A percentile compares a stretch with the other conserved stretches of the same genome.
Conservation (phyloP, 2,888 invertebrate species). For the Lottia scabra region DNA sequence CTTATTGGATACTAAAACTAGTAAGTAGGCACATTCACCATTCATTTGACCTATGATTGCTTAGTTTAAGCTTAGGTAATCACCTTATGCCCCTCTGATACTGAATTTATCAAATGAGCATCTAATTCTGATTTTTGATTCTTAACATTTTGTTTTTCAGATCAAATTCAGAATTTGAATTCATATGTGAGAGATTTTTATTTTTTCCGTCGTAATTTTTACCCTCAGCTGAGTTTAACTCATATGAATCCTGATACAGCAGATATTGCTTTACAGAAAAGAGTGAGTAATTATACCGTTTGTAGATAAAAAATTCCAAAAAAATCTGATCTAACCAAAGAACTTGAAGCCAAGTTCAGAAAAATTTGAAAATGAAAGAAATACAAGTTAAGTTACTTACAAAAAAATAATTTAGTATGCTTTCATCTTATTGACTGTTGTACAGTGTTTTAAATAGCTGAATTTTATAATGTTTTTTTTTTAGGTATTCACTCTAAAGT, state of each 20-base stretch:
- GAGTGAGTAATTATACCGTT: conserved; percentile 40
- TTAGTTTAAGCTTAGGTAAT: no score
- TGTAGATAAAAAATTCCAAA: neutral
- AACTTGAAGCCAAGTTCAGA: no score
- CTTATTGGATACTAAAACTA: conserved; percentile 97
- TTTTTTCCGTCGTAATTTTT: conserved; percentile 95
- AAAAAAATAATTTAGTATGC: no score
- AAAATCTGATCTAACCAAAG: no score
- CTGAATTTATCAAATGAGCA: neutral
- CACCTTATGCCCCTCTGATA: neutral
- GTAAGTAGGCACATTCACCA: no score
- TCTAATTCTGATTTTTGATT: no score
- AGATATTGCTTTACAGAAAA: conserved; percentile 79
- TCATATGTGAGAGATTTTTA: conserved; percentile 96
- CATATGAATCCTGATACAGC: conserved; percentile 94
- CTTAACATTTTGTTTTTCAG: conserved; percentile 71
- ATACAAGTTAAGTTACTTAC: no score
- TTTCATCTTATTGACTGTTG: no score
- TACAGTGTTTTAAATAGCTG: no score
- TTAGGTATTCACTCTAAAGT: conserved; percentile 87
- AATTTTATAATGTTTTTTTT: no score
- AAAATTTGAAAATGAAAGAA: no score
- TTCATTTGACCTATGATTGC: no score
- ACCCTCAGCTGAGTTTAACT: conserved; percentile 94
- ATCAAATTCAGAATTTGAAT: conserved; percentile 94